These are phyloP conservation scores for Isoperla grammatica DNA, from an alignment of 2,888 invertebrate species.

Conservation along the genomic window DNA sequence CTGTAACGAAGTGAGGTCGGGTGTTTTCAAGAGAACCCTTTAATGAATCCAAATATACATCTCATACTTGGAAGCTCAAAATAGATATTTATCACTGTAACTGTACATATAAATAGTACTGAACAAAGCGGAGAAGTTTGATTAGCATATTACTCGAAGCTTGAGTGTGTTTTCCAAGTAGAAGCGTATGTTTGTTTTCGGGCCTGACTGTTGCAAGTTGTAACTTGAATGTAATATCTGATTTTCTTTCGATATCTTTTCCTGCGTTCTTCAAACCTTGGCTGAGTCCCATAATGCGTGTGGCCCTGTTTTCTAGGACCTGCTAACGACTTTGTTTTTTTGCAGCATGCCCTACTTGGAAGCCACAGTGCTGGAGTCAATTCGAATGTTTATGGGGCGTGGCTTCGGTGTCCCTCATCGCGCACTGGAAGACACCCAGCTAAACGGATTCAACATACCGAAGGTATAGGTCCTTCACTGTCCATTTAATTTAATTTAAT, in stretches of 20 bases:
- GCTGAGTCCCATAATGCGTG: not conserved
- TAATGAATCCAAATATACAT: too few species aligned
- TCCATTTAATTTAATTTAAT: too few species aligned
- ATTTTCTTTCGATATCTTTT: not conserved
- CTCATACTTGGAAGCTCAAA: too few species aligned
- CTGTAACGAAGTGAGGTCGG: not conserved
- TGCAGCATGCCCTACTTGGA: slow-evolving; percentile 74
- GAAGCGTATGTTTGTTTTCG: too few species aligned
- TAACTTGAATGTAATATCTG: not conserved
- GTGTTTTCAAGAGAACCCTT: too few species aligned
- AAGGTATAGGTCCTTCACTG: slow-evolving; percentile 50
- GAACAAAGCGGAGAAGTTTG: too few species aligned
- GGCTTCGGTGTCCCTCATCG: slow-evolving; percentile 76
- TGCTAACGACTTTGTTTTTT: slow-evolving; percentile 28
- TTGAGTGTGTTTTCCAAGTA: too few species aligned
- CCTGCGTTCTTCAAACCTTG: not conserved
- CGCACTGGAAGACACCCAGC: slow-evolving; percentile 62
- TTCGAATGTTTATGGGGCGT: slow-evolving; percentile 74
- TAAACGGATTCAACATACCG: slow-evolving; percentile 69
- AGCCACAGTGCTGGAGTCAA: slow-evolving; percentile 67
- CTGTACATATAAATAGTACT: too few species aligned
- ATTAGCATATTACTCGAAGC: too few species aligned
- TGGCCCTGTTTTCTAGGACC: too few species aligned
- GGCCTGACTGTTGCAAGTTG: too few species aligned
- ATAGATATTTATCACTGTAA: too few species aligned